Evolutionary conservation across 2,113 vertebrate species (phyloP).

Genomic region (Psettodes erumei): DNA sequence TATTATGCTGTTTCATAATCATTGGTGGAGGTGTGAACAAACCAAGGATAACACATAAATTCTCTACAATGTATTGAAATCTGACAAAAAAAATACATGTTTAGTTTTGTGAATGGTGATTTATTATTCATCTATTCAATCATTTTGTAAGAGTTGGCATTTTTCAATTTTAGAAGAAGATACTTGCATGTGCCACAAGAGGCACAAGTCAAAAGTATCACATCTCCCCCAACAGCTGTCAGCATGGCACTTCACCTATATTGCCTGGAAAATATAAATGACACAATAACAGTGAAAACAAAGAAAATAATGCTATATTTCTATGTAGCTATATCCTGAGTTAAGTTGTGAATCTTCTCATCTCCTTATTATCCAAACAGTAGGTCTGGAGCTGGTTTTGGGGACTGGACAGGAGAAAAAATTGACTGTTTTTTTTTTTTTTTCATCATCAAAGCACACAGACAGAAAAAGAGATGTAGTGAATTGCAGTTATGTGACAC

Average conservation of each 20-base stretch:
- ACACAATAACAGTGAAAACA: constrained; percentile 35
- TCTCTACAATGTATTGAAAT: neutral
- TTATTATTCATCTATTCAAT: neutral
- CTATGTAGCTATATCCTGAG: no score
- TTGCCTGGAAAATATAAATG: constrained; percentile 40
- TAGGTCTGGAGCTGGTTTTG: constrained; percentile 43
- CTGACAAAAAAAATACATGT: no score
- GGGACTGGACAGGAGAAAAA: constrained; percentile 33
- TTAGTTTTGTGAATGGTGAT: no score
- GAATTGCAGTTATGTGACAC: constrained; percentile 9
- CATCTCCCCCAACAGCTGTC: constrained; percentile 28
- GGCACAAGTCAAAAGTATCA: constrained; percentile 42
- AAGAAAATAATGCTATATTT: constrained; percentile 23
- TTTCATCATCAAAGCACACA: constrained; percentile 36
- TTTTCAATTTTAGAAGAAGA: neutral
- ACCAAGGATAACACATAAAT: neutral
- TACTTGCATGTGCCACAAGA: neutral
- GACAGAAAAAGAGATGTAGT: constrained; percentile 7
- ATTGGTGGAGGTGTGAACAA: neutral
- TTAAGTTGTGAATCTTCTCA: constrained; percentile 1
- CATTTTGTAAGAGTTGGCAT: no score
- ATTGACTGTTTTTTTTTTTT: no score
- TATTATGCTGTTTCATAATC: neutral
- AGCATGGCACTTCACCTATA: no score
- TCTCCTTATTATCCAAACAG: constrained; percentile 24